Percentiles rank a stretch among this genome's conserved stretches.
phyloP scores from a whole-genome alignment of 2,113 vertebrate genomes.

The Anhinga rufa region DNA sequence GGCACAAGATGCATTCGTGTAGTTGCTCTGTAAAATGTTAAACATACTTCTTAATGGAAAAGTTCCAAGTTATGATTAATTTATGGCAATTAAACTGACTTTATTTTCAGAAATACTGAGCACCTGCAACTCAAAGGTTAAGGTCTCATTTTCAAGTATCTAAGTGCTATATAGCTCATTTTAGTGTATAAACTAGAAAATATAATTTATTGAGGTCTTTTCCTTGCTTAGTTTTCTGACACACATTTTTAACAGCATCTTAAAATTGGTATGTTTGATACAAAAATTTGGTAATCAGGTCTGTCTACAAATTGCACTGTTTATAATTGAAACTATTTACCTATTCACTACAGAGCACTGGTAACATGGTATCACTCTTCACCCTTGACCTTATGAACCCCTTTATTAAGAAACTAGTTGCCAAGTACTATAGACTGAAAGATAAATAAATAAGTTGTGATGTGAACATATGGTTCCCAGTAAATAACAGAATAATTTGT shows the following conservation, averaged over 20 bases:
- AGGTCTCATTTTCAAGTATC: not conserved
- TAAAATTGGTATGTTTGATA: not conserved
- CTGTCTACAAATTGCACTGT: not conserved
- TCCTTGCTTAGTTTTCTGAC: not conserved
- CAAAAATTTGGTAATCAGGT: not conserved
- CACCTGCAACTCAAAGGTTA: not conserved
- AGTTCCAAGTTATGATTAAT: not conserved
- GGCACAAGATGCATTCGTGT: not conserved
- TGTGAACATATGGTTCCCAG: conserved; percentile 35
- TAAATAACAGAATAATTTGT: conserved; percentile 35
- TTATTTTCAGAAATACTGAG: not conserved
- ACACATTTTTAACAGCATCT: not conserved
- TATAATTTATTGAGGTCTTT: not conserved
- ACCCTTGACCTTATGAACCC: not conserved
- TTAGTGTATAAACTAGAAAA: not conserved
- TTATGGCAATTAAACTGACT: not conserved
- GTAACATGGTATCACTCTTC: not conserved
- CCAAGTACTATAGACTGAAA: not conserved
- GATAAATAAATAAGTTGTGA: not conserved
- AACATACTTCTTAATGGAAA: not conserved
- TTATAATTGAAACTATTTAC: not conserved
- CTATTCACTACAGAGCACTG: not conserved
- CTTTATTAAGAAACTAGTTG: not conserved
- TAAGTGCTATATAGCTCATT: not conserved
- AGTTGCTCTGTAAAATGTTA: not conserved